These are phyloP conservation scores for Cephus pygmeus DNA, from an alignment of 2,888 invertebrate species.

Conservation along the genomic window DNA sequence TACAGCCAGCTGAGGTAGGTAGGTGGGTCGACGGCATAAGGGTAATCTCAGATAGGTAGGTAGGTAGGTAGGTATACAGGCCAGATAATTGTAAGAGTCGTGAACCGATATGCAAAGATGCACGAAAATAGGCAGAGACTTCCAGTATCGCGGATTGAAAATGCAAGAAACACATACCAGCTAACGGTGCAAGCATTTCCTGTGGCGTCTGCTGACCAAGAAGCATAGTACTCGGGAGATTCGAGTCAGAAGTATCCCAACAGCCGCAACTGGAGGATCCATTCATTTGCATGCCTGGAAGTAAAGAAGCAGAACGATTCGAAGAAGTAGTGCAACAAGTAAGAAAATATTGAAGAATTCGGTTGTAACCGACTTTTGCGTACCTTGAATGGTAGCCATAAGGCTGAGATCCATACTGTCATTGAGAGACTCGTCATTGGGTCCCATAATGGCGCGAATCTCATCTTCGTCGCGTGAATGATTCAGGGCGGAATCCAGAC, in stretches of 20 bases:
- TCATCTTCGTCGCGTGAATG: conserved; percentile 87
- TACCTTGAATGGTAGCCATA: conserved; percentile 66
- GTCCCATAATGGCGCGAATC: conserved; percentile 73
- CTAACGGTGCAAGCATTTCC: conserved; percentile 60
- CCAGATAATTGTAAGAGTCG: too few relatives aligned
- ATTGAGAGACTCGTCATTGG: conserved; percentile 62
- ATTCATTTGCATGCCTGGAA: conserved; percentile 62
- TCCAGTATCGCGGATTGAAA: too few relatives aligned
- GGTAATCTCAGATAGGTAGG: too few relatives aligned
- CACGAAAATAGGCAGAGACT: too few relatives aligned
- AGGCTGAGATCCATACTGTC: conserved; percentile 64
- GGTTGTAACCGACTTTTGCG: too few relatives aligned
- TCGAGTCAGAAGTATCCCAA: conserved; percentile 61
- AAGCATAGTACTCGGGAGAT: conserved; percentile 61
- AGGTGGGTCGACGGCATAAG: too few relatives aligned
- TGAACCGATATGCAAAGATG: too few relatives aligned
- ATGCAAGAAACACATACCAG: conserved; percentile 42
- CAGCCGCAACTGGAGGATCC: conserved; percentile 61
- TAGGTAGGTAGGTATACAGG: too few relatives aligned
- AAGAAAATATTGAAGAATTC: neutral
- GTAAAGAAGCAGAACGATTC: neutral
- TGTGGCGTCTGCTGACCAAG: conserved; percentile 63
- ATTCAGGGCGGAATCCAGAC: conserved; percentile 88
- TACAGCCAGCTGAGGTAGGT: too few relatives aligned
- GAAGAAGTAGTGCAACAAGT: conserved; percentile 2